These are phyloP conservation scores for Rhipidura dahli DNA, from an alignment of 2,113 vertebrate species.

Conservation along the genomic window DNA sequence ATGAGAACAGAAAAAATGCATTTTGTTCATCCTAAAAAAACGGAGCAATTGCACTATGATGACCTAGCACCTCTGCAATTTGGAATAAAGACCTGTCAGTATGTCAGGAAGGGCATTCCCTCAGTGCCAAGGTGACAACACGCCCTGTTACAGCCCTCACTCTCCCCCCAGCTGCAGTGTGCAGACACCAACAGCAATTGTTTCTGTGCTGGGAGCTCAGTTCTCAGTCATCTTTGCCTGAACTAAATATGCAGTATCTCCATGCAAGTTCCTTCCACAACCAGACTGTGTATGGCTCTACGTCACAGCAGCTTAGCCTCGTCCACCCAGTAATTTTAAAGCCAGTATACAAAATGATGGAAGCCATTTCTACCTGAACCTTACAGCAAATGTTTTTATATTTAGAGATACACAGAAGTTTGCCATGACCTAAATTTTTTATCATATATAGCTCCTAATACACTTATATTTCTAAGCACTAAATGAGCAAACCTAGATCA, in stretches of 20 bases:
- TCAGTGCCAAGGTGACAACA: background rate
- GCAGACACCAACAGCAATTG: background rate
- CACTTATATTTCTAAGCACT: background rate
- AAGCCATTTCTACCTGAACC: background rate
- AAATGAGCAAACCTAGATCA: background rate
- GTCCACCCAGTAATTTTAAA: background rate
- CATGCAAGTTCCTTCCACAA: background rate
- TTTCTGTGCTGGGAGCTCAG: background rate
- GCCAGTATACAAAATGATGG: background rate
- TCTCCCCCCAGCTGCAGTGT: background rate
- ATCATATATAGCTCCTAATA: background rate
- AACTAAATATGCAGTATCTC: background rate
- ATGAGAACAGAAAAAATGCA: background rate
- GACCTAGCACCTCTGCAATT: background rate
- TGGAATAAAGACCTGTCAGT: background rate
- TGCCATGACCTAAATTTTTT: background rate
- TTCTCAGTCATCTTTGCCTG: background rate
- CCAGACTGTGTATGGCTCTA: background rate
- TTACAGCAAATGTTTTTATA: background rate
- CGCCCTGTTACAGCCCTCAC: background rate
- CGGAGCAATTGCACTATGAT: background rate
- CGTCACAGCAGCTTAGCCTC: background rate
- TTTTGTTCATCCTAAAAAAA: background rate
- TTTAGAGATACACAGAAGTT: background rate
- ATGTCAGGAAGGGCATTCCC: background rate